Evolutionary conservation across 2,797 vertebrate genomes (phyloP).

Genomic region (Falco cherrug): DNA sequence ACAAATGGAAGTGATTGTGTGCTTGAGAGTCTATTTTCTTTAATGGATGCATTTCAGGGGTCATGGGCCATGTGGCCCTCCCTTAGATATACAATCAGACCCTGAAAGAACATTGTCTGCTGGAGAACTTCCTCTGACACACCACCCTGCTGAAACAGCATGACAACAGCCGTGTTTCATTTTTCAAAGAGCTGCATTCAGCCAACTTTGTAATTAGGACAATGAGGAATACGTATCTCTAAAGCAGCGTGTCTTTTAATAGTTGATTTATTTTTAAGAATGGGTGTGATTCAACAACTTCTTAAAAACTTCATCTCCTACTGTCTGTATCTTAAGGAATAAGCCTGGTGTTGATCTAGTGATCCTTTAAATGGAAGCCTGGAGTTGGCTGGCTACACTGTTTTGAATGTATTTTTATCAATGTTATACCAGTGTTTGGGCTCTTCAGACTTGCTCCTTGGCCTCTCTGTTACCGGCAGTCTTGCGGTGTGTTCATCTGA

Average conservation of each 20-base stretch:
- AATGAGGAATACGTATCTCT: background rate
- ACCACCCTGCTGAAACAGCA: conserved; percentile 55
- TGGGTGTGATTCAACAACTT: conserved; percentile 26
- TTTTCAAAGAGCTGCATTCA: background rate
- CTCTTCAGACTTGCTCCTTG: background rate
- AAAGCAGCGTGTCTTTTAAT: background rate
- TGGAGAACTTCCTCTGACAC: conserved; percentile 53
- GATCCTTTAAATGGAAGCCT: background rate
- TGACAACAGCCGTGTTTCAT: background rate
- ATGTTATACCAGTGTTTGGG: background rate
- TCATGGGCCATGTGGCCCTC: conserved; percentile 50
- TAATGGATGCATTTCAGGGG: conserved; percentile 23
- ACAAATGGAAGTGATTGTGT: conserved; percentile 25
- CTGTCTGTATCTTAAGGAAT: background rate
- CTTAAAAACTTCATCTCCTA: conserved; percentile 11
- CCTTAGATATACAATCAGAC: conserved; percentile 44
- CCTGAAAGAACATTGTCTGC: conserved; percentile 50
- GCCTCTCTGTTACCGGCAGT: background rate
- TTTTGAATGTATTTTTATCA: background rate
- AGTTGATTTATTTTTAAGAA: conserved; percentile 52
- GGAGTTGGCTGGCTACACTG: background rate
- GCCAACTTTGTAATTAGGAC: conserved; percentile 42
- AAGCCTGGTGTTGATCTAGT: background rate
- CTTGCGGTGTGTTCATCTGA: background rate
- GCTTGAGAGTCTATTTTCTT: background rate